Evolutionary conservation across 2,888 invertebrate genomes (phyloP).

Genomic region (Eretmocerus hayati): DNA sequence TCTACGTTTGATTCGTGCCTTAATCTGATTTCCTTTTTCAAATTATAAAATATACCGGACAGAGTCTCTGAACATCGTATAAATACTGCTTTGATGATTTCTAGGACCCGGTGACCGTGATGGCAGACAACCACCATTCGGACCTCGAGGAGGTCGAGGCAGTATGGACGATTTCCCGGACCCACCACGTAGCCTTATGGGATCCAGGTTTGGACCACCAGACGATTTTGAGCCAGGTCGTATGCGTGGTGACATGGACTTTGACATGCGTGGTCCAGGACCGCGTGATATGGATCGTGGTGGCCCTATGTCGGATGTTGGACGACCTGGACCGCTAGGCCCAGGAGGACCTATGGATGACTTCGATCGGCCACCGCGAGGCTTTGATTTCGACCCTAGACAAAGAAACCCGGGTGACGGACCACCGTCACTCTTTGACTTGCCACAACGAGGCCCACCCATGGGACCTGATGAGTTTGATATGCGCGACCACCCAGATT

Average conservation of each 20-base stretch:
- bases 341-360: slow-evolving; percentile 28
- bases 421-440: slow-evolving; percentile 31
- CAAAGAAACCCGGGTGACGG: slow-evolving; percentile 34
- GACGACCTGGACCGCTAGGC: slow-evolving; percentile 32
- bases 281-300: slow-evolving; percentile 3
- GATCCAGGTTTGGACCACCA: slow-evolving; percentile 11
- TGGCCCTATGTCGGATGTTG: slow-evolving; percentile 39
- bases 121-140: slow-evolving; percentile 7
- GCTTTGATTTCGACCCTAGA: slow-evolving; percentile 42
- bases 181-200: slow-evolving; percentile 16
- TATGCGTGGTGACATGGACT: slow-evolving; percentile 31
- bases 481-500: slow-evolving; percentile 41
- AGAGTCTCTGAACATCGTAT: too few species aligned
- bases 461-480: slow-evolving; percentile 39
- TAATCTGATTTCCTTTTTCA: too few species aligned
- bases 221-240: slow-evolving; percentile 24
- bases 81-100: too few species aligned
- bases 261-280: slow-evolving; percentile 28
- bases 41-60: too few species aligned
- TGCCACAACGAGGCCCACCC: too few species aligned
- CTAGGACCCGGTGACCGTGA: slow-evolving; percentile 17
- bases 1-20: too few species aligned
- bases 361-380: slow-evolving; percentile 39
- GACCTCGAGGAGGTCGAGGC: slow-evolving; percentile 9
- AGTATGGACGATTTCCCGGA: slow-evolving; percentile 19